phyloP scores from a whole-genome alignment of 2,888 invertebrate species.

The Bruchidius siliquastri region DNA sequence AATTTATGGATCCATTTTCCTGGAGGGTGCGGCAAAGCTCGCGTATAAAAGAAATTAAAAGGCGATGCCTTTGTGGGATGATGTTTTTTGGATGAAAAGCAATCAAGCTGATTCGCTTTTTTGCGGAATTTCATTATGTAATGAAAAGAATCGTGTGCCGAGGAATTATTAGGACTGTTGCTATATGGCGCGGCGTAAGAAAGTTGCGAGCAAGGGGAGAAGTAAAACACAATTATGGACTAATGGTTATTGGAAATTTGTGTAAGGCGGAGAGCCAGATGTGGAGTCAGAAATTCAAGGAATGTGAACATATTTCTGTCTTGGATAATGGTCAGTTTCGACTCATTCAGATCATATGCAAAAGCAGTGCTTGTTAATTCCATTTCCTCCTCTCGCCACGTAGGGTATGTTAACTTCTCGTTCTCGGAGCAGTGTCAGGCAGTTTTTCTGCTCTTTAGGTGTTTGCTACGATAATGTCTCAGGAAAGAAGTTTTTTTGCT shows the following conservation, averaged over 20 bases:
- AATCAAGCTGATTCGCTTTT: background rate
- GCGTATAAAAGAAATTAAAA: background rate
- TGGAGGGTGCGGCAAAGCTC: background rate
- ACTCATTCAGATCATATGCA: too few relatives aligned
- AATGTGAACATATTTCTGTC: too few relatives aligned
- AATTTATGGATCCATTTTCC: background rate
- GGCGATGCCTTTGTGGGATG: background rate
- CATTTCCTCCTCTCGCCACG: too few relatives aligned
- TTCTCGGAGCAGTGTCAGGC: too few relatives aligned
- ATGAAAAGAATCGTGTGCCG: background rate
- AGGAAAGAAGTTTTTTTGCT: too few relatives aligned
- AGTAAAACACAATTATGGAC: background rate
- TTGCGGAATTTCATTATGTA: background rate
- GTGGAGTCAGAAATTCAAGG: too few relatives aligned
- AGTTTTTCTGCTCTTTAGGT: too few relatives aligned
- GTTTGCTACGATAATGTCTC: too few relatives aligned
- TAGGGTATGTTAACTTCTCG: too few relatives aligned
- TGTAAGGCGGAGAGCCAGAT: too few relatives aligned
- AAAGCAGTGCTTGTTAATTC: too few relatives aligned
- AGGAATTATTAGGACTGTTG: background rate
- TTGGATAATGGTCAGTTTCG: too few relatives aligned
- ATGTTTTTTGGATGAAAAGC: background rate
- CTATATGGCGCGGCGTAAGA: background rate
- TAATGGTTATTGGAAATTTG: background rate
- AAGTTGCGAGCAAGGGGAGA: background rate